A percentile compares a stretch with the other conserved stretches of the same genome.
These are phyloP conservation scores for Siniperca obscura DNA, from an alignment of 2,797 vertebrate genomes.

Conservation along the genomic window DNA sequence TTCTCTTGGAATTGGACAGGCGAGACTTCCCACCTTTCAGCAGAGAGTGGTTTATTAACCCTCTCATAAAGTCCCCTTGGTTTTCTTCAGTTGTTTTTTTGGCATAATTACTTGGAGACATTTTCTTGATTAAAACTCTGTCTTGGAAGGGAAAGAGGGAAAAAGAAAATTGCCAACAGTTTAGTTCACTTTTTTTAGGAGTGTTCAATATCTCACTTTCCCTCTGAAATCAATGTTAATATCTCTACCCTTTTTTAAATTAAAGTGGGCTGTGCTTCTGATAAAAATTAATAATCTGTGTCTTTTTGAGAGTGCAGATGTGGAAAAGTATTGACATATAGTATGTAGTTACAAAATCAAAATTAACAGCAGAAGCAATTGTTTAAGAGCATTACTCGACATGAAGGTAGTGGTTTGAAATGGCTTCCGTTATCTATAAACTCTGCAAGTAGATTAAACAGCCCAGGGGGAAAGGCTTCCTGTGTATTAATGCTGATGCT, in stretches of 20 bases:
- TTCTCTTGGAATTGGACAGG: slow-evolving; percentile 60
- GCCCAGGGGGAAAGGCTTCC: slow-evolving; percentile 40
- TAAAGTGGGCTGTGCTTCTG: slow-evolving; percentile 19
- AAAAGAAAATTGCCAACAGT: slow-evolving; percentile 42
- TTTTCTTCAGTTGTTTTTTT: slow-evolving; percentile 42
- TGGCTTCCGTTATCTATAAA: slow-evolving; percentile 60
- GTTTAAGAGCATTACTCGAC: slow-evolving; percentile 38
- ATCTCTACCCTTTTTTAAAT: slow-evolving; percentile 36
- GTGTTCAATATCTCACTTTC: slow-evolving; percentile 24
- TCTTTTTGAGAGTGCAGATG: slow-evolving; percentile 21
- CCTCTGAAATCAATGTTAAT: slow-evolving; percentile 54
- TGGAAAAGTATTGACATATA: slow-evolving; percentile 18
- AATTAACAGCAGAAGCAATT: slow-evolving; percentile 47
- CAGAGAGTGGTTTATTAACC: slow-evolving; percentile 59
- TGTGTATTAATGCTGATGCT: slow-evolving; percentile 56
- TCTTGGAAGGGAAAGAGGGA: slow-evolving; percentile 23
- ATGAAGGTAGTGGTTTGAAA: slow-evolving; percentile 43
- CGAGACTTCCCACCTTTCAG: slow-evolving; percentile 58
- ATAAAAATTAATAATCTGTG: slow-evolving; percentile 20
- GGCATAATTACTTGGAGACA: slow-evolving; percentile 62
- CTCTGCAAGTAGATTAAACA: slow-evolving; percentile 67
- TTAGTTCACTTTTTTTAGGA: slow-evolving; percentile 26
- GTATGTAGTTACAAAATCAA: slow-evolving; percentile 35
- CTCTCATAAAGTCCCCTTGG: slow-evolving; percentile 53
- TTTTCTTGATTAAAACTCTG: slow-evolving; percentile 70